Base-by-base conservation (phyloP, 2,113 vertebrate species). In the Antechinus flavipes region DNA sequence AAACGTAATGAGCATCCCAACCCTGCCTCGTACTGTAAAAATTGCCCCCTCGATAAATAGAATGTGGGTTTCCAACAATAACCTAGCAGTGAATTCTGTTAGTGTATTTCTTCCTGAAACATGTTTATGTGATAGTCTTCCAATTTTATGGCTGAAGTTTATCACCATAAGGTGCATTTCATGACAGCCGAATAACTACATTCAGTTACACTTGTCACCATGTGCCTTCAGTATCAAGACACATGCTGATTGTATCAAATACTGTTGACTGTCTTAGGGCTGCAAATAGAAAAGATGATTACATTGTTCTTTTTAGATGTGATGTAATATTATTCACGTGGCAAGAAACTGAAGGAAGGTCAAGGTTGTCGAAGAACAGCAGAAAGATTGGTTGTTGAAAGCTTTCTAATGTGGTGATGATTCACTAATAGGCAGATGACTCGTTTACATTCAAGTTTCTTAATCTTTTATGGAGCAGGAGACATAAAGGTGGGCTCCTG, bases 81-180 rank as follows among this genome's bases (percentile, higher is more conserved):
- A 99, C 98, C 98, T 97, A 91, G 98, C 98, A 98, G 98, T 98
- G 98, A 98, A 98, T 99, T 98, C 99, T 98, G 98, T 98, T 98
- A 98, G 98, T 98, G 98, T 99, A 99, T 99, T 99, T 99, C 99
- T 99, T 99, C 96, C 96, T 99, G 99, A 99, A 99, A 98, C 99
- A 99, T 99, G 99, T 99, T 99, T 99, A 99, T 99, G 99, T 98
- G 99, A 99, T 99, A 99, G 98, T 99, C 98, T 99, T 99, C 99
- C 99, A 98, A 98, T 99, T 99, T 99, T 99, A 99, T 99, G 98
- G 98, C 91, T 93, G 98, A 98, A 98, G 98, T 99, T 99, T 99
- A 99, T 99, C 99, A 99, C 98, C 98, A 98, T 99, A 99, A 99
- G 99, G 99, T 99, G 98, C 98, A 98, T 99, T 99, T 99, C 98